Percentiles rank a stretch among this genome's conserved stretches.
These are phyloP conservation scores for Apodemus sylvaticus DNA, from an alignment of 2,113 vertebrate species.

Conservation along the genomic window DNA sequence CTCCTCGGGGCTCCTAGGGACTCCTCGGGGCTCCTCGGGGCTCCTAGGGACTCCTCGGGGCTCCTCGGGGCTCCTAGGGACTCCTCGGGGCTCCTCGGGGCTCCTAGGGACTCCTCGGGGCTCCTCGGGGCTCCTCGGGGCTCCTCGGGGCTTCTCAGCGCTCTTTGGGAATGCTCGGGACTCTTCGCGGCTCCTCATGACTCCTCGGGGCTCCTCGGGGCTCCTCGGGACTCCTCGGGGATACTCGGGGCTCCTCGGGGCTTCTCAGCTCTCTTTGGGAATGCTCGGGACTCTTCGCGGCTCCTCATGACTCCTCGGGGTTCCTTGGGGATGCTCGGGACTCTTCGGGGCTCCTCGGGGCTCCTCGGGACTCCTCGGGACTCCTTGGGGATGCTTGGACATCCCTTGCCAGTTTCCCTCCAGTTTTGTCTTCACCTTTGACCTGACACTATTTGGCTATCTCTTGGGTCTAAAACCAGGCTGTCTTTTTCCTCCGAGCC, in stretches of 20 bases:
- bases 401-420: neutral
- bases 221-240: rapidly evolving
- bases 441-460: neutral
- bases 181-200: no score
- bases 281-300: rapidly evolving
- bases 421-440: neutral
- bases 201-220: neutral
- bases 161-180: neutral
- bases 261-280: neutral
- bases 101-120: rapidly evolving
- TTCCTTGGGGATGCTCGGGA: rapidly evolving
- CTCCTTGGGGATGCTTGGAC: no score
- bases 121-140: neutral
- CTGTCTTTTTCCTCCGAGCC: neutral
- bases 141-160: rapidly evolving
- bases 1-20: no score
- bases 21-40: no score
- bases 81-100: no score
- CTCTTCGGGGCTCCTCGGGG: no score
- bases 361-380: no score
- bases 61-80: no score
- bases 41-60: no score
- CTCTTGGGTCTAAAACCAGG: neutral
- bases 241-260: neutral
- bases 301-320: neutral